A percentile compares a stretch with the other conserved stretches of the same genome.
phyloP scores from a whole-genome alignment of 2,113 vertebrate genomes.

The Saimiri boliviensis region DNA sequence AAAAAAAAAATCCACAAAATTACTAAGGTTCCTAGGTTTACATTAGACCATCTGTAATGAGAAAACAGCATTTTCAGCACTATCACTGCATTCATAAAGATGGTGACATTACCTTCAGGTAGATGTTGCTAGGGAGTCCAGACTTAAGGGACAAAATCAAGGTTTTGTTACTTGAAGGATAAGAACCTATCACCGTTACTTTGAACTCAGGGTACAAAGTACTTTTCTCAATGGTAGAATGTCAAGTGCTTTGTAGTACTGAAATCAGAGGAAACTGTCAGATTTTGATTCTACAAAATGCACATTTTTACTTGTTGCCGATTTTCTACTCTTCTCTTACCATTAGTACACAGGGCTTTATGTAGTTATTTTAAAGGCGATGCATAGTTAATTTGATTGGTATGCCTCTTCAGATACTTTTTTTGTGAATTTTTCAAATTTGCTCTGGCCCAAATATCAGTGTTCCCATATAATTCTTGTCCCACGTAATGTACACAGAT shows the following conservation, averaged over 20 bases:
- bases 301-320: not conserved
- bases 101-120: not conserved
- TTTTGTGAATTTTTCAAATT: not conserved
- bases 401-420: constrained; percentile 14
- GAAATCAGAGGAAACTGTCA: not conserved
- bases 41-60: not conserved
- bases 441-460: not conserved
- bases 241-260: not conserved
- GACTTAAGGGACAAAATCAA: not conserved
- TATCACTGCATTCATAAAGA: not conserved
- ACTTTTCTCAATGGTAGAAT: not conserved
- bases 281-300: not conserved
- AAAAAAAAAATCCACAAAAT: not conserved
- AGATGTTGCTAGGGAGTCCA: not conserved
- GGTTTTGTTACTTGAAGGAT: not conserved
- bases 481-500: not conserved
- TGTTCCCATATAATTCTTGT: not conserved
- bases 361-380: not conserved
- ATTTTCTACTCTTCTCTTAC: not conserved
- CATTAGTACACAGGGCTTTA: not conserved
- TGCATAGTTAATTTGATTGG: not conserved
- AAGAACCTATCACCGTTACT: not conserved
- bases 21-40: not conserved
- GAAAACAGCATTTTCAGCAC: not conserved
- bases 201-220: not conserved